Evolutionary conservation across 37 sponge, comb jelly and placozoan species (phyloP).

Genomic region (Halisarca cf. caerulea): DNA sequence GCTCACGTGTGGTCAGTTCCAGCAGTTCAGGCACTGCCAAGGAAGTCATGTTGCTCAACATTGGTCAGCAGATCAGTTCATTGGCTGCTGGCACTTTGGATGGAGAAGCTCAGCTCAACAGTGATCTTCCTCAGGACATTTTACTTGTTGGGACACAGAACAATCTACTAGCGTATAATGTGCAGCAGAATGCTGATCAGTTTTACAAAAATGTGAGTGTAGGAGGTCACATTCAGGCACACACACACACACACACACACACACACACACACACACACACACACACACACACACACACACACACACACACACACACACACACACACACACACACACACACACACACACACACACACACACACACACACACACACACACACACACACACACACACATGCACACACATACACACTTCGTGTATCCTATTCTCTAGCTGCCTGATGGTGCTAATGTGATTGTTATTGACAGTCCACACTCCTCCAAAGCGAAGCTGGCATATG

Average conservation of each 20-base stretch:
- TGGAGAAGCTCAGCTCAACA: conserved; percentile 19
- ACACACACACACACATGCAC: no score
- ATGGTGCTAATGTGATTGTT: conserved; percentile 85
- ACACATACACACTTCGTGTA: no score
- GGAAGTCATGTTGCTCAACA: conserved; percentile 72
- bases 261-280: not conserved
- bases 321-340: no score
- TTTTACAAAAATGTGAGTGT: conserved; percentile 87
- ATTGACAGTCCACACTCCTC: conserved; percentile 43
- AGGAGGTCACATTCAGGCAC: not conserved
- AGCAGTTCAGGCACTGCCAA: not conserved
- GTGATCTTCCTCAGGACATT: conserved; percentile 34
- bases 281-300: no score
- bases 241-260: not conserved
- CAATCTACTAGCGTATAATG: conserved; percentile 89
- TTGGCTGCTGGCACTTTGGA: conserved; percentile 54
- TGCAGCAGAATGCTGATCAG: conserved; percentile 85
- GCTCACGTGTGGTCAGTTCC: no score
- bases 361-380: no score
- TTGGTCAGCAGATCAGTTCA: conserved; percentile 83
- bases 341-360: not conserved
- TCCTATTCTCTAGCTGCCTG: conserved; percentile 75
- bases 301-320: no score
- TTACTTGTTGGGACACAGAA: conserved; percentile 87
- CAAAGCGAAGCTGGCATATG: conserved; percentile 66